phyloP scores from a whole-genome alignment of 2,113 vertebrate species.

The Leuciscus idus region DNA sequence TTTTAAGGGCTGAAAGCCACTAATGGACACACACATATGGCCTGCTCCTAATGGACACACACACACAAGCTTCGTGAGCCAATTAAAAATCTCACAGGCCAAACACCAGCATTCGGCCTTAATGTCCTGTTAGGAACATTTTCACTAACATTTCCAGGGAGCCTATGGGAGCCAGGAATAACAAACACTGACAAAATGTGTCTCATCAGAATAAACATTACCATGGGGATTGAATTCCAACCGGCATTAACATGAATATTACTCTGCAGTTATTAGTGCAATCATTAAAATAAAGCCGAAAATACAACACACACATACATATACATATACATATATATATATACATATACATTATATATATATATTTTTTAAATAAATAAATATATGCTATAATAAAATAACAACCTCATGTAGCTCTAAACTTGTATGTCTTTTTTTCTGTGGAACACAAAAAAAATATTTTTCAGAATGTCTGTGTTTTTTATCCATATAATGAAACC shows the following conservation, averaged over 20 bases:
- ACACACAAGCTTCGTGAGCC: background rate
- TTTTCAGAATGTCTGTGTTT: too few relatives aligned
- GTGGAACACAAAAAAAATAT: background rate
- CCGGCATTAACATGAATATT: background rate
- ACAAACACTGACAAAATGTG: background rate
- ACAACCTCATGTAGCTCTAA: background rate
- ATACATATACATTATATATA: too few relatives aligned
- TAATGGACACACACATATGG: conserved; percentile 8
- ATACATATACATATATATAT: too few relatives aligned
- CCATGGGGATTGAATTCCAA: background rate
- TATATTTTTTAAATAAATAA: too few relatives aligned
- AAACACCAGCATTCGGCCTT: conserved; percentile 18
- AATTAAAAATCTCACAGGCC: conserved; percentile 14
- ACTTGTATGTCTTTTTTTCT: background rate
- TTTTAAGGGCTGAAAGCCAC: conserved; percentile 2
- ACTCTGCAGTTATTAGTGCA: background rate
- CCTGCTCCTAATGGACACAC: conserved; percentile 16
- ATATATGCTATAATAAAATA: too few relatives aligned
- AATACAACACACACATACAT: too few relatives aligned
- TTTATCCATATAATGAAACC: background rate
- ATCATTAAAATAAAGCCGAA: background rate
- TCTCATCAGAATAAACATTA: conserved; percentile 9
- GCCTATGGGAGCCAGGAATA: background rate
- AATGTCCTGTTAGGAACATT: background rate
- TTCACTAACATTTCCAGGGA: background rate